phyloP scores from a whole-genome alignment of 1,140 invertebrate species.

The Bathynomus jamesi region DNA sequence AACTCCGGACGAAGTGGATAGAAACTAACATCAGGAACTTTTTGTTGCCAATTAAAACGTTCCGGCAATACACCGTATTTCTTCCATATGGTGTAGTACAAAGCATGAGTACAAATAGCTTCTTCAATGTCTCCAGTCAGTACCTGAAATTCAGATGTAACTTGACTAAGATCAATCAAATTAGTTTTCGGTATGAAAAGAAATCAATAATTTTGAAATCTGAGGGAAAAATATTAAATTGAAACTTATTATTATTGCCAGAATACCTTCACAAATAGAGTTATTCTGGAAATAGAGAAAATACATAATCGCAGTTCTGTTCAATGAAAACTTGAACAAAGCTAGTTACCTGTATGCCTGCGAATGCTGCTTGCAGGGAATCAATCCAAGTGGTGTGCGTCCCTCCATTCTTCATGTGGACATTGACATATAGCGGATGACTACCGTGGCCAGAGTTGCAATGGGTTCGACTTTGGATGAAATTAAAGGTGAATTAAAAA shows the following conservation, averaged over 20 bases:
- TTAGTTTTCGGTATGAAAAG: neutral
- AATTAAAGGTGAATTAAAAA: slow-evolving; percentile 24
- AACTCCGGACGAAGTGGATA: slow-evolving; percentile 62
- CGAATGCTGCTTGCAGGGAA: slow-evolving; percentile 57
- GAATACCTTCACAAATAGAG: no score
- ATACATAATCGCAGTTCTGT: neutral
- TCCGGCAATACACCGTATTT: slow-evolving; percentile 58
- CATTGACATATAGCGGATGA: slow-evolving; percentile 63
- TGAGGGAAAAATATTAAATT: no score
- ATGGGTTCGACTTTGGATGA: slow-evolving; percentile 45
- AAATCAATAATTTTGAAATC: no score
- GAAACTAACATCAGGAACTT: slow-evolving; percentile 56
- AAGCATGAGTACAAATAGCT: slow-evolving; percentile 60
- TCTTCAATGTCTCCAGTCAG: slow-evolving; percentile 62
- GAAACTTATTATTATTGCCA: no score
- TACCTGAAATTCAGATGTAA: slow-evolving; percentile 44
- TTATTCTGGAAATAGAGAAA: neutral
- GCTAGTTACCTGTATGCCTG: slow-evolving; percentile 51
- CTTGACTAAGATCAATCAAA: neutral
- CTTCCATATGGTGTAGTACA: slow-evolving; percentile 60
- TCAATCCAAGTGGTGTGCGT: slow-evolving; percentile 60
- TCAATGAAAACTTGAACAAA: slow-evolving; percentile 4
- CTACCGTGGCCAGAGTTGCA: slow-evolving; percentile 55
- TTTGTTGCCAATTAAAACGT: slow-evolving; percentile 59
- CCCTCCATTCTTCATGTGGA: slow-evolving; percentile 59